Conservation (phyloP, 2,888 invertebrate species). For the Timandra comae region DNA sequence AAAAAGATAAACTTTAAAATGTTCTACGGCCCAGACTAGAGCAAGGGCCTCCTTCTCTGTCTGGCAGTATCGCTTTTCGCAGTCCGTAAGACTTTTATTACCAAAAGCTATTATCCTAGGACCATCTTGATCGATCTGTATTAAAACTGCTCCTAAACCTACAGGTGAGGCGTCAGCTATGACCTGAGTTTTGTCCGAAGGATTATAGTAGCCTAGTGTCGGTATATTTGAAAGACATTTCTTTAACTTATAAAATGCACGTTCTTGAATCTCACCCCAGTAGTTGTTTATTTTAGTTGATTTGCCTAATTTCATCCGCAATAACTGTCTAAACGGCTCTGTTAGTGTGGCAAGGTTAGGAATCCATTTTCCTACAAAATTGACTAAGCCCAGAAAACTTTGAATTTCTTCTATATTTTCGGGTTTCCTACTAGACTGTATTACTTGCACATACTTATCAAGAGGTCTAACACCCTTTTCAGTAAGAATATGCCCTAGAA, state of each 20-base stretch:
- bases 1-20: conserved; percentile 23
- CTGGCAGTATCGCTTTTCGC: conserved; percentile 25
- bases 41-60: conserved; percentile 29
- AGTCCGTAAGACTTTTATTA: conserved; percentile 20
- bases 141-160: neutral
- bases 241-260: neutral
- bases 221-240: neutral
- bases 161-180: conserved; percentile 26
- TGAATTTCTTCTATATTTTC: conserved; percentile 3
- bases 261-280: neutral
- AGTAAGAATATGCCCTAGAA: conserved; percentile 2
- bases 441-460: conserved; percentile 1
- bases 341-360: neutral
- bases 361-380: conserved; percentile 16
- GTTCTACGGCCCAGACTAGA: conserved; percentile 26
- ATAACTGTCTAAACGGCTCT: conserved; percentile 3
- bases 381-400: conserved; percentile 4
- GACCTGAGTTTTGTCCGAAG: conserved; percentile 16
- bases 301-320: conserved; percentile 3
- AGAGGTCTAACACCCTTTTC: conserved; percentile 2
- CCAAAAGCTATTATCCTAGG: conserved; percentile 28
- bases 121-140: conserved; percentile 4
- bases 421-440: neutral
- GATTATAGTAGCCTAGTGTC: conserved; percentile 2
- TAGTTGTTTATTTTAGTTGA: neutral